These are phyloP conservation scores for Diplolepis rosae DNA, from an alignment of 2,888 invertebrate genomes.

Conservation along the genomic window DNA sequence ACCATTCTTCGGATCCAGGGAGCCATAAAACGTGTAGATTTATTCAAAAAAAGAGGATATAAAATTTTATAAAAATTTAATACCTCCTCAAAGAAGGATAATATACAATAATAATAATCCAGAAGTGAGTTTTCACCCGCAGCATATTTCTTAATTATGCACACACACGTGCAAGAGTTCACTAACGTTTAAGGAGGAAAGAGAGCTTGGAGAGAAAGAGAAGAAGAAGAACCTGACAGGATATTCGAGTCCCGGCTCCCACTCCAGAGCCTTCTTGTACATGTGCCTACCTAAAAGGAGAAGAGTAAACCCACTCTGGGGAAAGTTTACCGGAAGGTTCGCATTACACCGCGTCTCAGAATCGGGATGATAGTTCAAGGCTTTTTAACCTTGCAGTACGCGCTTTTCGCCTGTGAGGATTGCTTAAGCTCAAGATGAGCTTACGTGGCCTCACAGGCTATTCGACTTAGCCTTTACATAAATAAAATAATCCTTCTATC, in stretches of 20 bases:
- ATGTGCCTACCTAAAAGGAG: conserved; percentile 42
- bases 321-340: conserved; percentile 55
- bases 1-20: too few relatives aligned
- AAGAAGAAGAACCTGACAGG: conserved; percentile 37
- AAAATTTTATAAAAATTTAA: too few relatives aligned
- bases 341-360: conserved; percentile 51
- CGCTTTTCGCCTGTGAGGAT: conserved; percentile 53
- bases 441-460: conserved; percentile 38
- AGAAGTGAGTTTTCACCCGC: neutral
- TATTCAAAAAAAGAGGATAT: too few relatives aligned
- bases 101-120: neutral
- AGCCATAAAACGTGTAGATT: too few relatives aligned
- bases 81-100: too few relatives aligned
- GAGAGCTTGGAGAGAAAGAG: too few relatives aligned
- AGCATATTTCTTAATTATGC: neutral
- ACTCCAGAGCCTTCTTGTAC: conserved; percentile 43
- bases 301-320: conserved; percentile 47
- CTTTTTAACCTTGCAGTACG: conserved; percentile 47
- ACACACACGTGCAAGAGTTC: conserved; percentile 34
- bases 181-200: neutral
- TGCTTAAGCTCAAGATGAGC: conserved; percentile 50
- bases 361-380: conserved; percentile 33
- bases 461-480: conserved; percentile 45
- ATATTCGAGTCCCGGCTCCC: conserved; percentile 43
- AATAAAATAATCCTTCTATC: conserved; percentile 45